Evolutionary conservation across 2,888 invertebrate species (phyloP).

Genomic region (Dastarcus helophoroides): DNA sequence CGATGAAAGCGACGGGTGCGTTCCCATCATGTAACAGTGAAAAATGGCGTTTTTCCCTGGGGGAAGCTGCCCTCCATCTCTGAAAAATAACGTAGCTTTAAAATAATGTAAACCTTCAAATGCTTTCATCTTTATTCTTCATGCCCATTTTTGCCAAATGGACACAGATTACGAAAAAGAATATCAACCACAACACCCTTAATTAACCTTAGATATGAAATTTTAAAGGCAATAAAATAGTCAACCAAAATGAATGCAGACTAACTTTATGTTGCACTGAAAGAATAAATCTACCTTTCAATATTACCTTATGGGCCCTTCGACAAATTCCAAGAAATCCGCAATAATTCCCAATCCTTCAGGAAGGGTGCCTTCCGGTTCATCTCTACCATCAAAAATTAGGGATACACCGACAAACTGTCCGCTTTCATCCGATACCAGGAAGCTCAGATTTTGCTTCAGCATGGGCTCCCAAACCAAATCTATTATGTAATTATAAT

Average conservation of each 20-base stretch:
- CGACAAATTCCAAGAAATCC: slow-evolving; percentile 66
- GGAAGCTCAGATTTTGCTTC: slow-evolving; percentile 61
- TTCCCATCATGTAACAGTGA: slow-evolving; percentile 85
- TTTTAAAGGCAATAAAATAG: no score
- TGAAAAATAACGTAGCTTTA: no score
- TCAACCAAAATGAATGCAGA: no score
- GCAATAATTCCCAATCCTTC: slow-evolving; percentile 62
- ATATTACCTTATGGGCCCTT: slow-evolving; percentile 55
- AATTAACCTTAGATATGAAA: no score
- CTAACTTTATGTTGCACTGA: no score
- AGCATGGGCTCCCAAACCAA: slow-evolving; percentile 60
- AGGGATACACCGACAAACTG: slow-evolving; percentile 58
- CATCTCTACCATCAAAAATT: slow-evolving; percentile 72
- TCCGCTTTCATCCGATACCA: slow-evolving; percentile 44
- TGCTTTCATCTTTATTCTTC: no score
- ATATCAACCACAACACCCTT: no score
- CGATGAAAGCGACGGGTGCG: slow-evolving; percentile 49
- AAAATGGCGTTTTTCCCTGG: slow-evolving; percentile 57
- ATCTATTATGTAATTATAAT: slow-evolving; percentile 58
- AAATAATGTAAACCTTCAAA: no score
- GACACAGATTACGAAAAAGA: no score
- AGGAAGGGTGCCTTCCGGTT: slow-evolving; percentile 60
- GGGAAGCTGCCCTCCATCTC: slow-evolving; percentile 34
- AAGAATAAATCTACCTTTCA: background rate
- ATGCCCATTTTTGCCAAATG: no score